Percentiles rank a stretch among this genome's conserved stretches.
phyloP scores from a whole-genome alignment of 2,113 vertebrate species.

The Lontra canadensis region DNA sequence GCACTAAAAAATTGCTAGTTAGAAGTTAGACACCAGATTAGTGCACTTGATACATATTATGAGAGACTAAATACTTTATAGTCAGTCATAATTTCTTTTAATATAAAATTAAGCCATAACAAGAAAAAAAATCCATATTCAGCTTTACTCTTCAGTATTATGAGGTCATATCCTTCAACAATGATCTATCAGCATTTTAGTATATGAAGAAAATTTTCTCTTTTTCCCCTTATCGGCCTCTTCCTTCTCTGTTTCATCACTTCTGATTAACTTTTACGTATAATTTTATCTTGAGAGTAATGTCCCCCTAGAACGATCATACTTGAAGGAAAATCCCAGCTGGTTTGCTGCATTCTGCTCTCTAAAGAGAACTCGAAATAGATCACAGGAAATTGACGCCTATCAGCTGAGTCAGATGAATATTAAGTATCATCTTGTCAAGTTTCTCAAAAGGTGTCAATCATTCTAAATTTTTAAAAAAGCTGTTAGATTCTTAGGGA shows the following conservation, averaged over 20 bases:
- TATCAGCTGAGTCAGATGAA: not conserved
- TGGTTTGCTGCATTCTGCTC: not conserved
- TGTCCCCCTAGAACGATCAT: not conserved
- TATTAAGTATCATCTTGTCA: not conserved
- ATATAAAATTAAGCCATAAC: not conserved
- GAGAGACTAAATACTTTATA: not conserved
- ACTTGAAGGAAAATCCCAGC: not conserved
- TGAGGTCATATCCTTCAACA: not conserved
- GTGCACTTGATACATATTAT: not conserved
- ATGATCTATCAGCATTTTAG: not conserved
- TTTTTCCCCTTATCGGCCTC: not conserved
- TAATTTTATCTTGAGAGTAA: not conserved
- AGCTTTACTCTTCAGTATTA: not conserved
- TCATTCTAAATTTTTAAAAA: conserved; percentile 1
- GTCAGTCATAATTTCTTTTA: not conserved
- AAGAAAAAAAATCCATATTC: not conserved
- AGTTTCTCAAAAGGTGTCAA: not conserved
- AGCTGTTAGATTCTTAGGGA: not conserved
- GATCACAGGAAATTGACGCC: not conserved
- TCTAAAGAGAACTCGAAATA: not conserved
- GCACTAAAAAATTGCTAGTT: not conserved
- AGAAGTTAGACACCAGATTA: not conserved
- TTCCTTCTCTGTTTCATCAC: not conserved
- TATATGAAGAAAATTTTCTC: not conserved
- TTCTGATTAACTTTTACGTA: not conserved